Base-by-base conservation (phyloP, 37 sponge, comb jelly and placozoan species). In the Hexactinellida sp. region DNA sequence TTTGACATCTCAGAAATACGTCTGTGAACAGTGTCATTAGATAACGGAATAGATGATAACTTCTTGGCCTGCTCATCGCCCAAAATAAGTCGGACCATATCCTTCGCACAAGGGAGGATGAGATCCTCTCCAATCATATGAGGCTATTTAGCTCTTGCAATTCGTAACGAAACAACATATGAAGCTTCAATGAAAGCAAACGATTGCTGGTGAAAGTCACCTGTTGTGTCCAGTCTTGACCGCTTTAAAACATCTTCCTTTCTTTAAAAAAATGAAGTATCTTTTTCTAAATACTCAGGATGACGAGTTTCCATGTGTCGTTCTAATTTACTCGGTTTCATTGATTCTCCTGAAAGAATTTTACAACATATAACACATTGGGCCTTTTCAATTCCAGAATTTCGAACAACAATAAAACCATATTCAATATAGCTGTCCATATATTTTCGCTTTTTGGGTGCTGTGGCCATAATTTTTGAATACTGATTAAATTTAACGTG, bases 1-100 rank as follows among this genome's bases (percentile, higher is more conserved):
- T 63, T 63, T 63, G 76, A n/a, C 76, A 63, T 63, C 76, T 63
- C 76, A 63, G 76, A 63, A 63, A 63, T 63, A 63, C 76, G 76
- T 63, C 21, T 63, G 13, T 63, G 76, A 63, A 23, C 76, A 63
- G 76, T 63, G 76, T 63, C 76, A 23, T 63, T 63, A 63, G 76
- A 63, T 63, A 63, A 63, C 5, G 76, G 76, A 63, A 63, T 63
- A 16, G 47, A 41, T 63, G 76, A 63, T 63, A 63, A 63, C 76
- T 63, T 63, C 76, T 63, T 63, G 13, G 76, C 76, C 3, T 63
- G 76, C 76, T 63, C 76, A 63, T 63, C 76, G 30, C 76, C 34
- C 76, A 63, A 63, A 63, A 63, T 13, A 41, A 41, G 47, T 41
- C 47, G 47, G 47, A 41, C 47, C 47, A 41, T 41, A 41, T 41